Base-by-base conservation (phyloP, 2,113 vertebrate species). In the Myotis brandtii region DNA sequence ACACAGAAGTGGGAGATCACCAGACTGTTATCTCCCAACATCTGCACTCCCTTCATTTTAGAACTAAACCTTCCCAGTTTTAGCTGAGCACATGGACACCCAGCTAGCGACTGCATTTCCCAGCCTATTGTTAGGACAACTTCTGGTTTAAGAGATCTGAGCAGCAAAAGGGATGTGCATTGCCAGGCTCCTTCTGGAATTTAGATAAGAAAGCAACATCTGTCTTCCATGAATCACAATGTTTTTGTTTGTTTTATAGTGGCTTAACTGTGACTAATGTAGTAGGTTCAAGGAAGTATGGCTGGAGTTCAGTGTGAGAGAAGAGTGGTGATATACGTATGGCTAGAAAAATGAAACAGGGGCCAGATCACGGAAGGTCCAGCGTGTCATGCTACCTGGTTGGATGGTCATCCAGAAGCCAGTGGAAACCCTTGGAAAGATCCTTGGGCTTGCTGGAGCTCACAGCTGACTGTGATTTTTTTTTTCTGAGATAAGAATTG, bases 171-270 rank as follows among this genome's bases (percentile, higher is more conserved):
- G n/a, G 66, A 70, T 75, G 10, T 75, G 80, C 25, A 11, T 32
- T 56, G 66, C 34, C 34, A 73, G 9, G 20, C 34, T 67, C 64
- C 34, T 86, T 73, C 67, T 73, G 62, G 52, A 82, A 52, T 73
- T 96, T 50, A 52, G 64, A 75, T 89, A 40, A 76, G 80, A 93
- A 43, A 93, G 17, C 76, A 91, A 66, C 5, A 76, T 82, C 64
- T 79, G 30, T 72, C 56, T 73, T 46, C 37, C 34, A 18, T 69
- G 64, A 69, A n/a, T 86, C 75, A 79, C 56, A 21, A 64, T 46
- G 9, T 82, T 82, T 82, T 82, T 83, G 40, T 62, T 59, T 83
- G 80, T 64, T 32, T 64, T 64, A 32, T 21, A 64, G 56, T 32
- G 37, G 46, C 17, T 77, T 59, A 83, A 34, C 56, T 75, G 27